Evolutionary conservation across 2,888 invertebrate species (phyloP).

Genomic region (Sturmia bella): DNA sequence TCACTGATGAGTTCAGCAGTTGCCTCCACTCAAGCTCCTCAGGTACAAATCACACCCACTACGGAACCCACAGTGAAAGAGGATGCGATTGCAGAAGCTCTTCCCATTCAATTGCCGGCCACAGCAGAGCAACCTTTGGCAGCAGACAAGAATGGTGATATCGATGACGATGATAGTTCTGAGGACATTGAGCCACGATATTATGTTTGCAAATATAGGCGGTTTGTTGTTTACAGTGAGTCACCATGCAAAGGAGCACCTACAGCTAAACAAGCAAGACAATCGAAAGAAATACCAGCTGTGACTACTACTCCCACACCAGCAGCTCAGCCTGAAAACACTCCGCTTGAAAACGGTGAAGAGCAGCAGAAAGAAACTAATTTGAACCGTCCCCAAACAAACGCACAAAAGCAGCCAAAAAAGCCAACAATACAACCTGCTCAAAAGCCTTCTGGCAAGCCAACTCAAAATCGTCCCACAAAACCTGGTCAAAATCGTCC

Average conservation of each 20-base stretch:
- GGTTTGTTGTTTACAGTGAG: slow-evolving; percentile 78
- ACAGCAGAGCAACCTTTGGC: slow-evolving; percentile 19
- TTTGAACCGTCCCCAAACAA: slow-evolving; percentile 41
- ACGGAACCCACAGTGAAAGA: not conserved
- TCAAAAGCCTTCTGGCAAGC: slow-evolving; percentile 2
- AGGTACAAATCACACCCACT: not conserved
- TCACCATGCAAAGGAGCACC: slow-evolving; percentile 76
- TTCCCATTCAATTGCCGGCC: slow-evolving; percentile 36
- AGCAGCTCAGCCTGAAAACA: not conserved
- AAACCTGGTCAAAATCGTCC: slow-evolving; percentile 18
- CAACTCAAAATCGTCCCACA: not conserved
- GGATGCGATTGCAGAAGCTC: slow-evolving; percentile 4
- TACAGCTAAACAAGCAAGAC: slow-evolving; percentile 70
- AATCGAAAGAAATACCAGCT: slow-evolving; percentile 54
- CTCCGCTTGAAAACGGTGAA: not conserved
- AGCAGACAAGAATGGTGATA: slow-evolving; percentile 73
- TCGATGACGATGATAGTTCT: slow-evolving; percentile 76
- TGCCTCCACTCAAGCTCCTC: slow-evolving; percentile 49
- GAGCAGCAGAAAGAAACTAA: not conserved
- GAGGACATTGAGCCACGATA: slow-evolving; percentile 76
- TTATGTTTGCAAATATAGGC: slow-evolving; percentile 77
- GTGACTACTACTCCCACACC: slow-evolving; percentile 1
- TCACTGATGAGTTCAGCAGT: slow-evolving; percentile 69
- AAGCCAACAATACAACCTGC: not conserved
- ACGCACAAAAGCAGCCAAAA: slow-evolving; percentile 7